Base-by-base conservation (phyloP, 1,140 invertebrate species). In the Drosophila lowei region DNA sequence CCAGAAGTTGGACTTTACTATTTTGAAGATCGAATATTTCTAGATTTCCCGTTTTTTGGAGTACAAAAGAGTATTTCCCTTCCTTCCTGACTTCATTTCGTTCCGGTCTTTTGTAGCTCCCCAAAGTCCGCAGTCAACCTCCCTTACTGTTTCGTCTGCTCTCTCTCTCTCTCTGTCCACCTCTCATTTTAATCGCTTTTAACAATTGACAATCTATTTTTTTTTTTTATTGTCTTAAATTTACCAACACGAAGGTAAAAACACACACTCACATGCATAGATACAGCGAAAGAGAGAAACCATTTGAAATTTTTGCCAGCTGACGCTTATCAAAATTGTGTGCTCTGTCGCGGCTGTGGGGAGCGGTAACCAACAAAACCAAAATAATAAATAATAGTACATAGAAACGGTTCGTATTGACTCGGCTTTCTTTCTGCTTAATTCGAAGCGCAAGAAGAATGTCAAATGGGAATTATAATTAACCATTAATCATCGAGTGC, bases 281-380 rank as follows among this genome's bases (percentile, higher is more conserved):
- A 38, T 13, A 13, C 11, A 38, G 34, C 0, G 3, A 13, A 38
- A 38, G 21, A 46, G 34, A 48, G 62, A 52, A 59, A 54, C 47
- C 54, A 53, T 49, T 57, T 67, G 23, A 38, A 60, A 46, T 56
- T 60, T 68, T 65, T 64, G 68, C 53, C 73, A 65, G 58, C 38
- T 77, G 64, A 50, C 48, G 72, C 81, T 86, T 86, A 88, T 86
- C 81, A 86, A 74, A 76, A 54, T 21, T 72, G 78, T 44, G 49
- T 63, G 23, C 23, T 4, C 23, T 25, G 49, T 71, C 41, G 42
- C 34, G 49, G 54, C 49, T 56, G 46, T 60, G 60, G 25, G 58
- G 61, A 68, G 34, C 65, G 72, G 76, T 88, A 83, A 25, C 23
- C 5, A 88, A 88, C 84, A 88, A 83, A 76, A 56, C 57, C 50